Conservation (phyloP, 2,888 invertebrate species). For the Leptopilina myrica region DNA sequence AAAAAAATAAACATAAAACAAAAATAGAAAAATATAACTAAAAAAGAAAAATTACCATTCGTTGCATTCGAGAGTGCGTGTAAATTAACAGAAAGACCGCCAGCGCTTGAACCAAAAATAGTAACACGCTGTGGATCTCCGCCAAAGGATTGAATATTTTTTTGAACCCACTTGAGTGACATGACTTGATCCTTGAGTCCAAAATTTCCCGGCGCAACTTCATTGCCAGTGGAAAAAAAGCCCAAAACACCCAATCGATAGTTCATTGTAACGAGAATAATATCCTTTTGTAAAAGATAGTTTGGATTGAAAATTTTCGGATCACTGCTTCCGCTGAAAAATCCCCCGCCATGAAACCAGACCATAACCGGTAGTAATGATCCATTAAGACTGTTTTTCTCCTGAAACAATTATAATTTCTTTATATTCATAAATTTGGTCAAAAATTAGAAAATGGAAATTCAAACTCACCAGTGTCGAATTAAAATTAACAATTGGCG, state of each 20-base stretch:
- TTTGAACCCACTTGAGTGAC: constrained; percentile 62
- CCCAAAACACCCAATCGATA: constrained; percentile 65
- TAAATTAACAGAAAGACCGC: constrained; percentile 60
- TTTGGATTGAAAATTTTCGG: constrained; percentile 62
- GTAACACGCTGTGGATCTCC: constrained; percentile 65
- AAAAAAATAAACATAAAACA: constrained; percentile 5
- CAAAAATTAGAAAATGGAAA: background rate
- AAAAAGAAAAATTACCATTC: background rate
- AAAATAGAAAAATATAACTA: no score
- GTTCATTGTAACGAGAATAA: constrained; percentile 68
- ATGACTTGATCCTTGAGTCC: constrained; percentile 65
- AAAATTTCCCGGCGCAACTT: constrained; percentile 63
- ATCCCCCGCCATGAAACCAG: constrained; percentile 67
- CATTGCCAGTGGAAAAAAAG: constrained; percentile 42
- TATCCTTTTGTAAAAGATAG: constrained; percentile 62
- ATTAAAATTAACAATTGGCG: constrained; percentile 30
- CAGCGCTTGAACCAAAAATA: constrained; percentile 67
- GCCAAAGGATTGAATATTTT: constrained; percentile 62
- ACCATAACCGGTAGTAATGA: constrained; percentile 61
- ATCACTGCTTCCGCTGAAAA: constrained; percentile 59
- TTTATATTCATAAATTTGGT: no score
- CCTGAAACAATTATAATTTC: background rate
- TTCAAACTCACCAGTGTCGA: background rate
- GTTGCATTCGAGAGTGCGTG: constrained; percentile 10
- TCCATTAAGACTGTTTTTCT: constrained; percentile 33